Evolutionary conservation across 2,888 invertebrate genomes (phyloP).

Genomic region (Lumbricus terrestris): DNA sequence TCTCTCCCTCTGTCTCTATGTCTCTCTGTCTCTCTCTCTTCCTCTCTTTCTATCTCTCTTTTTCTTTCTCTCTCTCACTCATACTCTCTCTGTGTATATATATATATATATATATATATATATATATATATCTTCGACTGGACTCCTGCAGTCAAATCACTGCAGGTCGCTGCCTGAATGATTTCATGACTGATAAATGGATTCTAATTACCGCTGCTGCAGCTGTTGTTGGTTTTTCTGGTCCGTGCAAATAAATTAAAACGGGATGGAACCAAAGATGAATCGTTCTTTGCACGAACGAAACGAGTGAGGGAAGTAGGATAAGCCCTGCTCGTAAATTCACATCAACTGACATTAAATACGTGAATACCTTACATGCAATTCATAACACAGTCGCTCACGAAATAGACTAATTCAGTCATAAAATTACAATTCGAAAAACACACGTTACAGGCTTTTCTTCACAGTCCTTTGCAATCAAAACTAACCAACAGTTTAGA

Average conservation of each 20-base stretch:
- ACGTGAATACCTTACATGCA: neutral
- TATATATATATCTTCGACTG: too few species aligned
- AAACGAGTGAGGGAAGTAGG: neutral
- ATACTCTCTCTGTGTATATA: too few species aligned
- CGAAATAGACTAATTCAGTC: neutral
- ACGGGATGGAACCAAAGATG: neutral
- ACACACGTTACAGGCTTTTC: too few species aligned
- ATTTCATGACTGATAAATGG: constrained; percentile 3
- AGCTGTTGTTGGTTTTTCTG: neutral
- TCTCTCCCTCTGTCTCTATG: too few species aligned
- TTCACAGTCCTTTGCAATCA: neutral
- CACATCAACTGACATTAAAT: neutral
- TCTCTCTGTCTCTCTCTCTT: too few species aligned
- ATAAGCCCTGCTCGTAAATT: neutral
- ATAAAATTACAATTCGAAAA: too few species aligned
- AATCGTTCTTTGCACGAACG: neutral
- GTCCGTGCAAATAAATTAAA: neutral
- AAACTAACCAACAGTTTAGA: neutral
- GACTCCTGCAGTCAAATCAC: neutral
- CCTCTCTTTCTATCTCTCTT: too few species aligned
- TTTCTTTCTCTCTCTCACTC: too few species aligned
- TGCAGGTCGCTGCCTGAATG: neutral
- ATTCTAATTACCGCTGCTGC: neutral
- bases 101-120: too few species aligned
- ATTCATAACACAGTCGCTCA: neutral